Evolutionary conservation across 2,888 invertebrate species (phyloP).

Genomic region (Acheta domesticus): DNA sequence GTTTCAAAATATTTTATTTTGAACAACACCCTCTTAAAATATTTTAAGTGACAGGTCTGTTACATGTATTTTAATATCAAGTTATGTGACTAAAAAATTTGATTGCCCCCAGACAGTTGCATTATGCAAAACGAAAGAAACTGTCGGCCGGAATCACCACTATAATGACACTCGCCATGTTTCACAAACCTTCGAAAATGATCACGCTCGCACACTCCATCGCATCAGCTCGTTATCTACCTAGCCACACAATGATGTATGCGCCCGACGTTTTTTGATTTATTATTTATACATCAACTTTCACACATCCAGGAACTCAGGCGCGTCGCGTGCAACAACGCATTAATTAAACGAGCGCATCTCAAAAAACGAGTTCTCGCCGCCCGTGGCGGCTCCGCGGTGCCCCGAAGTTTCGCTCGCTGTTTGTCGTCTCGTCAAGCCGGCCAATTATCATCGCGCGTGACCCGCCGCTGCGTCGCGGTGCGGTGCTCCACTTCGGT

Average conservation of each 20-base stretch:
- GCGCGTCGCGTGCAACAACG: not conserved
- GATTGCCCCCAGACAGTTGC: no score
- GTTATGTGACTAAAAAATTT: no score
- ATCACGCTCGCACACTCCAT: not conserved
- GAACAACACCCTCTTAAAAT: no score
- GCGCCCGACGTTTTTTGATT: not conserved
- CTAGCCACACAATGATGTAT: not conserved
- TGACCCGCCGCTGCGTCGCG: not conserved
- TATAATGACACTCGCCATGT: not conserved
- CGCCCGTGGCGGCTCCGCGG: not conserved
- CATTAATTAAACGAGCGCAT: not conserved
- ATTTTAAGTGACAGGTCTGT: no score
- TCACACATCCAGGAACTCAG: not conserved
- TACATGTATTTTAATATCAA: no score
- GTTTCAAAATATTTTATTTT: no score
- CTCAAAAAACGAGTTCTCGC: conserved; percentile 18
- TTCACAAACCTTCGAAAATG: not conserved
- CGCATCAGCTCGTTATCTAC: not conserved
- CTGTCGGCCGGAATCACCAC: no score
- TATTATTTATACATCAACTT: not conserved
- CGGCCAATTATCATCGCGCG: not conserved
- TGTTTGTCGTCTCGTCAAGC: conserved; percentile 7
- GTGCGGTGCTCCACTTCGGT: no score
- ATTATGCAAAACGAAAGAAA: no score
- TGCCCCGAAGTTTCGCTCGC: not conserved